phyloP scores from a whole-genome alignment of 1,140 invertebrate genomes.

The Trialeurodes vaporariorum region DNA sequence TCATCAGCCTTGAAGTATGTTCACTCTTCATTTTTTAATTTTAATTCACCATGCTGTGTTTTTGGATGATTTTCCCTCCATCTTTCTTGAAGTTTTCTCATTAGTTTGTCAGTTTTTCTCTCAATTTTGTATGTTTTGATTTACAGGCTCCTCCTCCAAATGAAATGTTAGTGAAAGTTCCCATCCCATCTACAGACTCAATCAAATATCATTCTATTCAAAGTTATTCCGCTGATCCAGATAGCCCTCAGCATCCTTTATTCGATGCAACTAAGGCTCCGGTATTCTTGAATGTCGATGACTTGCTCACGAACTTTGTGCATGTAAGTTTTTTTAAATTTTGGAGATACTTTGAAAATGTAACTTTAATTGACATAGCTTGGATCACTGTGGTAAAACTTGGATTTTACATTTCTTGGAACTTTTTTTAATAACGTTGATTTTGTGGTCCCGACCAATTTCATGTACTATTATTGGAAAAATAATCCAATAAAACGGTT shows the following conservation, averaged over 20 bases:
- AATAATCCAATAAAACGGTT: neutral
- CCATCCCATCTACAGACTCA: slow-evolving; percentile 52
- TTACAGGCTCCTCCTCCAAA: slow-evolving; percentile 48
- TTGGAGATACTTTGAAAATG: too few relatives aligned
- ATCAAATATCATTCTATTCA: slow-evolving; percentile 55
- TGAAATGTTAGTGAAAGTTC: slow-evolving; percentile 51
- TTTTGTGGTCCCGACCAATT: neutral
- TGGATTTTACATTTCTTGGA: too few relatives aligned
- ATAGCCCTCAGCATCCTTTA: slow-evolving; percentile 39
- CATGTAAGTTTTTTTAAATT: slow-evolving; percentile 58
- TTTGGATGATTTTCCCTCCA: too few relatives aligned
- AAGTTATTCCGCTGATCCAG: slow-evolving; percentile 41
- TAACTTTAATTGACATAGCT: too few relatives aligned
- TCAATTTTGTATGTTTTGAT: too few relatives aligned
- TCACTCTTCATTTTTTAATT: too few relatives aligned
- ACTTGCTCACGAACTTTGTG: slow-evolving; percentile 71
- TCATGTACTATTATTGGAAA: neutral
- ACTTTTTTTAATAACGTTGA: neutral
- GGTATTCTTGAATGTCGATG: slow-evolving; percentile 62
- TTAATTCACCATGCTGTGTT: too few relatives aligned
- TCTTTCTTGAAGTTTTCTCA: too few relatives aligned
- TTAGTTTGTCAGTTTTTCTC: slow-evolving; percentile 15
- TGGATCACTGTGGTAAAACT: too few relatives aligned
- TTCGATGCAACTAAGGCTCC: slow-evolving; percentile 54
- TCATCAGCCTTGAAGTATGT: too few relatives aligned